Base-by-base conservation (phyloP, 2,113 vertebrate genomes). In the Xenotilapia longispinis region DNA sequence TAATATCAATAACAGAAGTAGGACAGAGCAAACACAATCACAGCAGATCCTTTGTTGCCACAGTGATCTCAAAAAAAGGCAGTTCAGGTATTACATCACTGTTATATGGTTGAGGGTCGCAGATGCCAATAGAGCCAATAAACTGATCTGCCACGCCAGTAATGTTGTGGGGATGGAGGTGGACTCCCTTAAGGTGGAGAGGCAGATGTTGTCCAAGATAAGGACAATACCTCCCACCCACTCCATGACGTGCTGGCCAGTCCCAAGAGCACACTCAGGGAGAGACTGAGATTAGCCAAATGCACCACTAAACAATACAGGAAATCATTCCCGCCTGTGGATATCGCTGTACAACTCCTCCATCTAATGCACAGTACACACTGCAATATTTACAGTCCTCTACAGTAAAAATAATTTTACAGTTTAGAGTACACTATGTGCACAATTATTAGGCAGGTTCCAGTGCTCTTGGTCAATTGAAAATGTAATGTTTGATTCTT, bases 61-160 rank as follows among this genome's bases (percentile, higher is more conserved):
- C 57, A 33, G 15, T 33, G 9, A 19, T 60, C 5, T 60, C 0
- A 55, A 55, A 17, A 60, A 60, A 60, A 60, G 28, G 5, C 14
- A 0, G 1, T 47, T 75, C 42, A 75, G 40, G 21, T 45, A 17
- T 73, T 26, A 28, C 42, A 19, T 28, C 23, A 28, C 4, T 75
- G 23, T 75, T 47, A 45, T 47, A 26, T 73, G 13, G 15, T 36
- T n/a, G 6, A 65, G 60, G 60, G 60, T 65, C 17, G 0, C 60
- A 12, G 60, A 65, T 36, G 31, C 9, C 31, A 65, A 7, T 0
- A n/a, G 31, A 36, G 17, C 2, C 60, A 65, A 63, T 63, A 63
- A 36, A 63, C 31, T n/a, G 17, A 36, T 36, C 31, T 36, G 31
- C 31, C 58, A 0, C 0, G 3, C 17, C 58, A 3, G 58, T 65